Percentiles rank a stretch among this genome's conserved stretches.
Evolutionary conservation across 2,797 vertebrate species (phyloP).

Genomic region (Crenuchus spilurus): DNA sequence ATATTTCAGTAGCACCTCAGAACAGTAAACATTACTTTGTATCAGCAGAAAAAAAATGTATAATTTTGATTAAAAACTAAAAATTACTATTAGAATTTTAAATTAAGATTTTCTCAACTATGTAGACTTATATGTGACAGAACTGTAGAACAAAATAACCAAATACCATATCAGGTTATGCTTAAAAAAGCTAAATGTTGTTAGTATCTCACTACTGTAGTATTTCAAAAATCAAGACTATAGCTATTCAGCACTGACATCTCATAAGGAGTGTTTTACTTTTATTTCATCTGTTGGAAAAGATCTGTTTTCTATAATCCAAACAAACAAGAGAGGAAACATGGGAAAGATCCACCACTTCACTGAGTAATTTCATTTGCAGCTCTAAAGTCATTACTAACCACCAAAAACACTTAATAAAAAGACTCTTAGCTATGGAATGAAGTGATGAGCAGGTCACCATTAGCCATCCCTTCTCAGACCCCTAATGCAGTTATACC

Average conservation of each 20-base stretch:
- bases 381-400: slow-evolving; percentile 73
- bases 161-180: too few relatives aligned
- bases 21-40: too few relatives aligned
- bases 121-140: too few relatives aligned
- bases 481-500: slow-evolving; percentile 76
- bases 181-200: too few relatives aligned
- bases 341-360: slow-evolving; percentile 60
- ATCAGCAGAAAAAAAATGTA: too few relatives aligned
- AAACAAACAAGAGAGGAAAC: slow-evolving; percentile 63
- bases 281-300: slow-evolving; percentile 46
- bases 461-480: slow-evolving; percentile 66
- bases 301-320: slow-evolving; percentile 57
- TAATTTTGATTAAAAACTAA: too few relatives aligned
- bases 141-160: too few relatives aligned
- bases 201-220: not conserved
- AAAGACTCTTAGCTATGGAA: slow-evolving; percentile 68
- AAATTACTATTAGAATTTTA: too few relatives aligned
- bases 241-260: not conserved
- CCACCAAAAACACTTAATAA: slow-evolving; percentile 76
- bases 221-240: not conserved
- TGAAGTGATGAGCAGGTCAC: slow-evolving; percentile 71
- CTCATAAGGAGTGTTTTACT: slow-evolving; percentile 18
- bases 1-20: not conserved
- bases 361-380: slow-evolving; percentile 70
- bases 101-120: too few relatives aligned